phyloP scores from a whole-genome alignment of 2,888 invertebrate species.

The Aporophyla lueneburgensis region DNA sequence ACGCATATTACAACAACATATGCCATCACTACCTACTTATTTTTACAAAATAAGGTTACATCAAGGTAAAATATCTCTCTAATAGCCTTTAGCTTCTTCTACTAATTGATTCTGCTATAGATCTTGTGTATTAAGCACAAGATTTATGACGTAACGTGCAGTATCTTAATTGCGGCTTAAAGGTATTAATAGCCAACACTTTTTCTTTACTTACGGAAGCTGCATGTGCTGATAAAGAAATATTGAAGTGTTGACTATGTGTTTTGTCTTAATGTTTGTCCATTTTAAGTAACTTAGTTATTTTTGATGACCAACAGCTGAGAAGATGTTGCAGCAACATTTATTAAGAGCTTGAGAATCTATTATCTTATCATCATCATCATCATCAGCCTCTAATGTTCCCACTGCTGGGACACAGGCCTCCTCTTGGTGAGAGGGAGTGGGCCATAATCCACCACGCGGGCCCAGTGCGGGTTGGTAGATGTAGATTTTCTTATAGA shows the following conservation, averaged over 20 bases:
- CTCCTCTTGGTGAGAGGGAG: too few relatives aligned
- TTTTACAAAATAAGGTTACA: not conserved
- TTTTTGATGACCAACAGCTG: not conserved
- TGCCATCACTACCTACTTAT: not conserved
- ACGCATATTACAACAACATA: not conserved
- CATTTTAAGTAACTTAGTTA: not conserved
- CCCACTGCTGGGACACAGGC: too few relatives aligned
- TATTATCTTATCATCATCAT: too few relatives aligned
- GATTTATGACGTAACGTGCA: constrained; percentile 50
- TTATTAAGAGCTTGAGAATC: too few relatives aligned
- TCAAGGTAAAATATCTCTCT: constrained; percentile 10
- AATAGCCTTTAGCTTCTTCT: constrained; percentile 13
- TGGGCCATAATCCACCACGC: too few relatives aligned
- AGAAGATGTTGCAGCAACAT: too few relatives aligned
- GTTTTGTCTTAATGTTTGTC: not conserved
- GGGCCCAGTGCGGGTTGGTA: too few relatives aligned
- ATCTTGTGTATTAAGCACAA: constrained; percentile 35
- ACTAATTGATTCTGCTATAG: constrained; percentile 53
- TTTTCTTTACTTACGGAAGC: constrained; percentile 12
- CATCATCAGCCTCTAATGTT: too few relatives aligned
- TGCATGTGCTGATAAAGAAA: constrained; percentile 13
- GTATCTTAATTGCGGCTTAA: constrained; percentile 58
- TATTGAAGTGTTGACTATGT: not conserved
- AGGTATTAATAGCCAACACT: constrained; percentile 50
- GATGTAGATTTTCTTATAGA: too few relatives aligned